Base-by-base conservation (phyloP, 2,113 vertebrate species). In the Sylvia atricapilla region DNA sequence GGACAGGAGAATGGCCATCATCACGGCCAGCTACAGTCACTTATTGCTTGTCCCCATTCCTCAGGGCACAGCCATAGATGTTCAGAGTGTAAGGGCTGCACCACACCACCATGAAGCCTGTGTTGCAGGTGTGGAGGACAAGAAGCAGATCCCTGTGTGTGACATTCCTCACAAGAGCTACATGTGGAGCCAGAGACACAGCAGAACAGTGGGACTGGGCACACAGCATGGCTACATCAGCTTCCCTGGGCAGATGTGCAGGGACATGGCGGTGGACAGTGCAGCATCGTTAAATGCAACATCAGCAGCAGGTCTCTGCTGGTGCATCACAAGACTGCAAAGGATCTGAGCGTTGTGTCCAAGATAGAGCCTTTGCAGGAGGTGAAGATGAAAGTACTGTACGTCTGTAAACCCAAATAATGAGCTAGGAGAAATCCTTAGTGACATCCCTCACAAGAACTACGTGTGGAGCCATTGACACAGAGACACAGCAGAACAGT, bases 121-220 rank as follows among this genome's bases (percentile, higher is more conserved):
- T 30, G 15, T 5, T 35, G 55, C 35, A 70, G 46, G 13, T 50
- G 24, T 0, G 0, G 18, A 69, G 35, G 30, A n/a, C 4, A 22
- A 49, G 35, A 50, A 33, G 15, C 9, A 18, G 23, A 49, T 50
- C 15, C 12, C 30, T 50, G 2, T 22, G 15, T 7, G 15, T 30
- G 23, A 70, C 30, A 30, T 35, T 6, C 31, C 5, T 17, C 31
- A 35, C 55, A 60, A n/a, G 24, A 69, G 59, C 30, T 41, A 59
- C 28, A 41, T 11, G 15, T 37, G 37, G 37, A 37, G 10, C 37
- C 10, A 37, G 8, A 37, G 37, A 37, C 37, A 37, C 33, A 63
- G 39, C 28, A 74, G 14, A 64, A 55, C 1, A 3, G 18, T 39
- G 35, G 6, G 13, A 58, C 4, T n/a, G 30, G n/a, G 16, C 30